phyloP scores from a whole-genome alignment of 2,113 vertebrate species.

The Maccullochella peelii region DNA sequence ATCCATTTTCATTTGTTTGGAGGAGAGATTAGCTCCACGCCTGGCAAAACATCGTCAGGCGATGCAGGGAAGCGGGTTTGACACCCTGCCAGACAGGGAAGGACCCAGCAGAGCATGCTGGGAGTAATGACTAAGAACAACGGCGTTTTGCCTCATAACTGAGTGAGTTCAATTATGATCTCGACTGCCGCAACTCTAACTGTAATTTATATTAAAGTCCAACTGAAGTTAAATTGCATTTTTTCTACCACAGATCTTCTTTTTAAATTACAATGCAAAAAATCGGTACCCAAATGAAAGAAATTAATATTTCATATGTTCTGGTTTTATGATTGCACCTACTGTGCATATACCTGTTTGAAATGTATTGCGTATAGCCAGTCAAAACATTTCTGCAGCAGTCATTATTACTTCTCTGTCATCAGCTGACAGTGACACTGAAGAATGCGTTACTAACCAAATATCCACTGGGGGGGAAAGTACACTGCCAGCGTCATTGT shows the following conservation, averaged over 20 bases:
- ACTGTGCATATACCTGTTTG: background rate
- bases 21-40: slow-evolving; percentile 49
- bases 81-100: slow-evolving; percentile 57
- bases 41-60: slow-evolving; percentile 40
- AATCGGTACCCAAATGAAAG: background rate
- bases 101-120: slow-evolving; percentile 54
- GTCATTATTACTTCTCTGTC: background rate
- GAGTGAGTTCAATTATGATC: slow-evolving; percentile 54
- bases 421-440: background rate
- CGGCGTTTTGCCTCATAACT: slow-evolving; percentile 33
- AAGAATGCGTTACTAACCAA: background rate
- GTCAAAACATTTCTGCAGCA: slow-evolving; percentile 1
- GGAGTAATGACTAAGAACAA: slow-evolving; percentile 62
- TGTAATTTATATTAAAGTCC: slow-evolving; percentile 34
- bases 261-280: background rate
- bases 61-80: slow-evolving; percentile 36
- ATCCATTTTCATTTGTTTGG: slow-evolving; percentile 67
- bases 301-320: background rate
- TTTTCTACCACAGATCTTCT: background rate
- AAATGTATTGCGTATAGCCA: slow-evolving; percentile 1
- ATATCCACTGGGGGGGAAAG: background rate
- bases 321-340: background rate
- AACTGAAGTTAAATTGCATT: slow-evolving; percentile 11
- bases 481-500: background rate
- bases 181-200: slow-evolving; percentile 19